phyloP scores from a whole-genome alignment of 2,113 vertebrate species.

The Vulpes ferrilata region DNA sequence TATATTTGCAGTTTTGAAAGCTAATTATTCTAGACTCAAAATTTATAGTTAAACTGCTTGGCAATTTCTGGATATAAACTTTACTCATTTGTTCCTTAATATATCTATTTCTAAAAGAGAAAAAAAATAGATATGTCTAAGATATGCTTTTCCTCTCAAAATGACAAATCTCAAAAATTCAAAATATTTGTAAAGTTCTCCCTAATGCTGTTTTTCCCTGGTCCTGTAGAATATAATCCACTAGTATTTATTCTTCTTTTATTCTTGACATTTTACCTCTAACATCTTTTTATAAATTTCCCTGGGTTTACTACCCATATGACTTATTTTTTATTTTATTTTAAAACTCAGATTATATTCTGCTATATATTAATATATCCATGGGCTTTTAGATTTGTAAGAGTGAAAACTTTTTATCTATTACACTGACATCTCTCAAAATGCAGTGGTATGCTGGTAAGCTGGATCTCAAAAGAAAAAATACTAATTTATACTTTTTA shows the following conservation, averaged over 20 bases:
- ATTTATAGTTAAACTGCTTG: neutral
- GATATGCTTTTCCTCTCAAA: neutral
- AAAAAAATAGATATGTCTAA: neutral
- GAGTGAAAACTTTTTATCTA: neutral
- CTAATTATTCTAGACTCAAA: neutral
- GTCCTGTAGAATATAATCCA: neutral
- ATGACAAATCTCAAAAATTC: neutral
- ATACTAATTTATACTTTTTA: neutral
- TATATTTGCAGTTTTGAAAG: slow-evolving; percentile 13
- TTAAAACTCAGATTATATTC: neutral
- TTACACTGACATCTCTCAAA: neutral
- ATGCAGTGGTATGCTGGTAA: neutral
- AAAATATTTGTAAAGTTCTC: neutral
- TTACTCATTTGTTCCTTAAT: neutral
- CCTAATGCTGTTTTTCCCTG: neutral
- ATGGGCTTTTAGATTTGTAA: neutral
- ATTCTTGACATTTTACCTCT: neutral
- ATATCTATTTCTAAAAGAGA: neutral
- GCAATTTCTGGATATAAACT: neutral
- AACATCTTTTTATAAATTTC: neutral
- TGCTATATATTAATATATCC: neutral
- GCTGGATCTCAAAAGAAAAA: neutral
- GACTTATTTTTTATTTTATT: neutral
- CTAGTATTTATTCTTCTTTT: neutral
- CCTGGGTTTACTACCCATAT: neutral